These are phyloP conservation scores for Eurosta solidaginis DNA, from an alignment of 1,140 invertebrate genomes.

Conservation along the genomic window DNA sequence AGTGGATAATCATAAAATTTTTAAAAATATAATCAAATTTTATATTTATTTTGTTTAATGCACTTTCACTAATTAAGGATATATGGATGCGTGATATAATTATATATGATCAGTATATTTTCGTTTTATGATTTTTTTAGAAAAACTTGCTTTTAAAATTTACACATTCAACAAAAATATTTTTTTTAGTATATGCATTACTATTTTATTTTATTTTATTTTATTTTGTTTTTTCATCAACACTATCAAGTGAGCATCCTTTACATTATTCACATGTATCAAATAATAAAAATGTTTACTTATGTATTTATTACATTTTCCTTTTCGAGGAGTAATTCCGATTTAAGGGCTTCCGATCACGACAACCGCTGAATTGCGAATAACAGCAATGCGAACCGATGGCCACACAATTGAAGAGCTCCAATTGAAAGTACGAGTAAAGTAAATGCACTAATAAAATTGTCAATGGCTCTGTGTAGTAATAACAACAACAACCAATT, in stretches of 20 bases:
- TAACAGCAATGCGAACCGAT: conserved; percentile 39
- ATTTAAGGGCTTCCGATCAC: conserved; percentile 45
- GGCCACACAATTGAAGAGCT: conserved; percentile 32
- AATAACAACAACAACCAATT: background rate
- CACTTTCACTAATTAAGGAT: background rate
- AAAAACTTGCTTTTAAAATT: background rate
- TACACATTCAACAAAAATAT: background rate
- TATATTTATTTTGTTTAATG: background rate
- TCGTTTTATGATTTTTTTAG: background rate
- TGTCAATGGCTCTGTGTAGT: background rate
- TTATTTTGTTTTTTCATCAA: background rate
- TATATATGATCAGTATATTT: background rate
- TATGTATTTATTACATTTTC: background rate
- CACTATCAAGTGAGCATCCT: background rate
- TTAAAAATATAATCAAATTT: background rate
- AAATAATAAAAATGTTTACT: background rate
- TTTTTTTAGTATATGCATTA: background rate
- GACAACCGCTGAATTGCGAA: conserved; percentile 59
- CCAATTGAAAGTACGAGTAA: conserved; percentile 30
- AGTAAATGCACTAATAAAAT: background rate
- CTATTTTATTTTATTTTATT: background rate
- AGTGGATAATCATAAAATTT: background rate
- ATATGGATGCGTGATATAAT: too few relatives aligned
- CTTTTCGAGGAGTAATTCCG: conserved; percentile 27
- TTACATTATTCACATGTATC: background rate